A percentile compares a stretch with the other conserved stretches of the same genome.
phyloP scores from a whole-genome alignment of 2,888 invertebrate genomes.

The Esperia sulphurella region DNA sequence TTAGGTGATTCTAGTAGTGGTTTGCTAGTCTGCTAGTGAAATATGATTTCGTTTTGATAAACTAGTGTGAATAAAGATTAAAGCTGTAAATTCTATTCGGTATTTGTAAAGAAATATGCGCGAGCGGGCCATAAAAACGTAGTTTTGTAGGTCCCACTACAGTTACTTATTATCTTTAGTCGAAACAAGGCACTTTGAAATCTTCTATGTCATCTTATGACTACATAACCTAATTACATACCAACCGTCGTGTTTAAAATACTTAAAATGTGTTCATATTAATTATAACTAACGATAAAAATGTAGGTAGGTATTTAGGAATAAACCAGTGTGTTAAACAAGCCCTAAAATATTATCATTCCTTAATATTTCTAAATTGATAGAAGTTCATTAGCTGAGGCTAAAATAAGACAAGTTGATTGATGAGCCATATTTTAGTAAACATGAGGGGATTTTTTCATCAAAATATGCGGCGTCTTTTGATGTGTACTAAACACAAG shows the following conservation, averaged over 20 bases:
- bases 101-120: not conserved
- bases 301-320: no score
- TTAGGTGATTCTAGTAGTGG: slow-evolving; percentile 13
- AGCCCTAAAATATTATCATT: no score
- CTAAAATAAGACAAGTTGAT: not conserved
- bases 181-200: not conserved
- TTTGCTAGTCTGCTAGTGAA: slow-evolving; percentile 15
- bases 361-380: not conserved
- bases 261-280: no score
- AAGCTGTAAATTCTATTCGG: not conserved
- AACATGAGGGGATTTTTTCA: not conserved
- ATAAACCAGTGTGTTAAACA: no score
- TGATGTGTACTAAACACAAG: not conserved
- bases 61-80: not conserved
- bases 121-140: not conserved
- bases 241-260: no score
- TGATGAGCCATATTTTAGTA: not conserved
- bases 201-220: not conserved
- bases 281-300: no score
- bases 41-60: not conserved
- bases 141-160: not conserved
- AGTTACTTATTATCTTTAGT: not conserved
- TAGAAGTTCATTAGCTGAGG: not conserved
- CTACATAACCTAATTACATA: not conserved
- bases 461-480: not conserved